Conservation (phyloP, 2,888 invertebrate genomes). For the Eristalis arbustorum region DNA sequence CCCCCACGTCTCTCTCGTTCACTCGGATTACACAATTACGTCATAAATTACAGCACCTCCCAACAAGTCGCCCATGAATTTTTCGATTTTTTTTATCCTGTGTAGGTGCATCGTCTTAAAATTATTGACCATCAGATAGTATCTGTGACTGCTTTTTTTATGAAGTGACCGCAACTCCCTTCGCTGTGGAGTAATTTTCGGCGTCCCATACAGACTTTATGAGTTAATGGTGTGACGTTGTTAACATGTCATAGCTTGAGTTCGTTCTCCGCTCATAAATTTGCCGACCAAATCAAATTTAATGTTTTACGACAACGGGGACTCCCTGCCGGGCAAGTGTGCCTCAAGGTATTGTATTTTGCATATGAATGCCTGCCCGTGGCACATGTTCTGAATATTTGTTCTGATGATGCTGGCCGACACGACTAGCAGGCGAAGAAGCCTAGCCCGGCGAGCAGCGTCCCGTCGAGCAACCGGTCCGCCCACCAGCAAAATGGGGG, state of each 20-base stretch:
- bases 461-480: conserved; percentile 33
- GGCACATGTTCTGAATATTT: conserved; percentile 19
- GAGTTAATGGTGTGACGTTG: conserved; percentile 66
- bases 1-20: neutral
- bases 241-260: conserved; percentile 60
- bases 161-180: conserved; percentile 57
- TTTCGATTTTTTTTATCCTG: conserved; percentile 25
- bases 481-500: conserved; percentile 36
- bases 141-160: conserved; percentile 47
- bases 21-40: conserved; percentile 26
- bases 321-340: conserved; percentile 59
- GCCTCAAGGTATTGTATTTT: conserved; percentile 45
- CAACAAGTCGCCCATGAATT: conserved; percentile 45
- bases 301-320: conserved; percentile 63
- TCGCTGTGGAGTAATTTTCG: conserved; percentile 51
- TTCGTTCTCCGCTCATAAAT: conserved; percentile 57
- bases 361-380: conserved; percentile 39
- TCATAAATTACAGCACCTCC: conserved; percentile 58
- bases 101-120: conserved; percentile 55
- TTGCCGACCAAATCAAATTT: conserved; percentile 63
- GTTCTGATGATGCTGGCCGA: conserved; percentile 1
- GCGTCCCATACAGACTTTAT: conserved; percentile 52
- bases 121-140: conserved; percentile 54
- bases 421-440: neutral
- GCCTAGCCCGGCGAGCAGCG: neutral